A percentile compares a stretch with the other conserved stretches of the same genome.
These are phyloP conservation scores for Pelagia noctiluca DNA, from an alignment of 30 jellyfish, hydroid and myxozoan species.

Conservation along the genomic window DNA sequence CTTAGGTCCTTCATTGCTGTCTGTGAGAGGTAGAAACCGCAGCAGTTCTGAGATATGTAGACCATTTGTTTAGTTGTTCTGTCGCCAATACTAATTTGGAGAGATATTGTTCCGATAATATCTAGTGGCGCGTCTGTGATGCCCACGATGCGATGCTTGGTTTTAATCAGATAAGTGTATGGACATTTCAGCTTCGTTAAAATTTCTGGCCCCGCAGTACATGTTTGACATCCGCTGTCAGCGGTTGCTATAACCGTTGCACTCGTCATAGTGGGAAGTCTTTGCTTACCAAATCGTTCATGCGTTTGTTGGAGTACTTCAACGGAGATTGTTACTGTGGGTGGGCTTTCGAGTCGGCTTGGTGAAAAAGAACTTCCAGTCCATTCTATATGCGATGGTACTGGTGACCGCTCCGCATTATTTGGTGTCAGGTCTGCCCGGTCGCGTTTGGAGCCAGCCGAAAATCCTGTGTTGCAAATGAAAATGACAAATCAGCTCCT, in stretches of 20 bases:
- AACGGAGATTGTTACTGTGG: not conserved
- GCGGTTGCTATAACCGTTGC: constrained; percentile 4
- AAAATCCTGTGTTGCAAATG: constrained; percentile 23
- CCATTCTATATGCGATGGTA: constrained; percentile 14
- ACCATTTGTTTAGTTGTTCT: constrained; percentile 9
- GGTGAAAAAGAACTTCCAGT: not conserved
- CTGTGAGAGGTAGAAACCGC: constrained; percentile 32
- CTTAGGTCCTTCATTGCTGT: constrained; percentile 39
- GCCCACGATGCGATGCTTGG: constrained; percentile 22
- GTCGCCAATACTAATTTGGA: not conserved
- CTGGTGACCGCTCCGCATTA: not conserved
- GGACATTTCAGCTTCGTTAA: constrained; percentile 11
- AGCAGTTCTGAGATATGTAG: constrained; percentile 29
- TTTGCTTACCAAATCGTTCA: not conserved
- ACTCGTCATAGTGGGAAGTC: not conserved
- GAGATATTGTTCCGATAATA: constrained; percentile 22
- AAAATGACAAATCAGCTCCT: not conserved
- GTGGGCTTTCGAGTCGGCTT: constrained; percentile 6
- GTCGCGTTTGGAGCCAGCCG: constrained; percentile 17
- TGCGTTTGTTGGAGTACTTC: not conserved
- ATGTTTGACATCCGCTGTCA: constrained; percentile 30
- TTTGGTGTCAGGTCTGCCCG: constrained; percentile 5
- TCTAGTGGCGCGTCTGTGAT: constrained; percentile 29
- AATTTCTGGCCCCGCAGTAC: constrained; percentile 45
- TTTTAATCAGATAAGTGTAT: not conserved